Evolutionary conservation across 2,113 vertebrate species (phyloP).

Genomic region (Otis tarda): DNA sequence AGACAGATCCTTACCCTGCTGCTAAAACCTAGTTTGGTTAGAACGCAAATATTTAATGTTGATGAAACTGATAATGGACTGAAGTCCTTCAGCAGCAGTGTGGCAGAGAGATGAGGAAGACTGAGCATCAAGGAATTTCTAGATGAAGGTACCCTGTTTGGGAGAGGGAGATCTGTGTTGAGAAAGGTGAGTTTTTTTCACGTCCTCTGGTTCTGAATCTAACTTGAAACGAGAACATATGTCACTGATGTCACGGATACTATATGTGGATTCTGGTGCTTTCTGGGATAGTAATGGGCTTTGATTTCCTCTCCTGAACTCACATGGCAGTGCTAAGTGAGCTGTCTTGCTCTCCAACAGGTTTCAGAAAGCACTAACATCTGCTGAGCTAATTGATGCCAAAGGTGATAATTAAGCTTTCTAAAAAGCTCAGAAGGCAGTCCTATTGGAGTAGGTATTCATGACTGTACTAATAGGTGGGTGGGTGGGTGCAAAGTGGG

Average conservation of each 20-base stretch:
- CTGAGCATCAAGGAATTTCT: neutral
- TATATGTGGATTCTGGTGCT: neutral
- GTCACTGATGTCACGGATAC: neutral
- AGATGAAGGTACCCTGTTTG: neutral
- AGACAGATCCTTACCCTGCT: neutral
- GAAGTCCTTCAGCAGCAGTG: neutral
- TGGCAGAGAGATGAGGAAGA: neutral
- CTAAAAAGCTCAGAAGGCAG: neutral
- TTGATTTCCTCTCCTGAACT: neutral
- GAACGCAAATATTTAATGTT: neutral
- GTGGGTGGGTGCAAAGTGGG: conserved; percentile 16
- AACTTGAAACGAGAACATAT: neutral
- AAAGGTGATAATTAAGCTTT: neutral
- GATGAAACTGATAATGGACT: neutral
- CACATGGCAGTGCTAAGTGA: neutral
- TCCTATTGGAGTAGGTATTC: neutral
- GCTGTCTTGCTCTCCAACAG: neutral
- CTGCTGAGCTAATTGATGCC: neutral
- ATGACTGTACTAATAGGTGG: neutral
- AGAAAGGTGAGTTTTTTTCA: neutral
- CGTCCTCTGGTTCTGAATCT: neutral
- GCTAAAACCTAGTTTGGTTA: neutral
- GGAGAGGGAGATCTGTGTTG: neutral
- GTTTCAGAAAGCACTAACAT: neutral
- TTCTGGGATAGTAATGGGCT: neutral